Base-by-base conservation (phyloP, 2,888 invertebrate genomes). In the Marasmarcha lunaedactyla region DNA sequence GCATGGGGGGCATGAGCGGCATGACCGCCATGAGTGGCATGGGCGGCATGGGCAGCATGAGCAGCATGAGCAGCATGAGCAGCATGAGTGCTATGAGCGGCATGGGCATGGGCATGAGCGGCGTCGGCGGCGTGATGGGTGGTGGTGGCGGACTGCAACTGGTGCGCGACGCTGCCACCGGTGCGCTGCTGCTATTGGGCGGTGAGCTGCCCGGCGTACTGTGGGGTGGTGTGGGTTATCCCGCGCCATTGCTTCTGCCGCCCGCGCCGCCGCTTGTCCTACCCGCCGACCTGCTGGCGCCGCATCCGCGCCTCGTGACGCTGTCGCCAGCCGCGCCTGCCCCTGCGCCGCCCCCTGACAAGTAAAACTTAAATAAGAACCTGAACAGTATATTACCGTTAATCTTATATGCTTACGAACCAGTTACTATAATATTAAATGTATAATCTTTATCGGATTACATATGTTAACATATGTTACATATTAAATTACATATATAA, bases 81-180 rank as follows among this genome's bases (percentile, higher is more conserved):
- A n/a, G n/a, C n/a, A n/a, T n/a, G n/a, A n/a, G n/a, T n/a, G n/a
- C n/a, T n/a, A 87, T 90, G 85, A 90, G 90, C 69, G 89, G 90
- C 55, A 88, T 90, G 85, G 86, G 90, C 72, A 85, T 88, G 59
- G 88, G 91, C 48, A 74, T 78, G 35, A 85, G 90, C 6, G 76
- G 78, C 10, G 86, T 90, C 79, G 66, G 88, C 83, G 83, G 90
- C 85, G 69, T 92, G 43, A 88, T 92, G 41, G 91, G 93, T 38
- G 64, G 81, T 36, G 77, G 71, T 41, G 66, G 68, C 30, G 74
- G 74, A 30, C 85, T 90, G 85, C 95, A 95, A 74, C 85, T 95
- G 59, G 91, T 93, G 38, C 88, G 95, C 47, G 95, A 95, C 66
- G 92, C 94, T 20, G 87, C 90, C 14, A 92, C 92, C 2, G 94